Percentiles rank a stretch among this genome's conserved stretches.
phyloP scores from a whole-genome alignment of 2,113 vertebrate species.

The Butastur rufipennis region DNA sequence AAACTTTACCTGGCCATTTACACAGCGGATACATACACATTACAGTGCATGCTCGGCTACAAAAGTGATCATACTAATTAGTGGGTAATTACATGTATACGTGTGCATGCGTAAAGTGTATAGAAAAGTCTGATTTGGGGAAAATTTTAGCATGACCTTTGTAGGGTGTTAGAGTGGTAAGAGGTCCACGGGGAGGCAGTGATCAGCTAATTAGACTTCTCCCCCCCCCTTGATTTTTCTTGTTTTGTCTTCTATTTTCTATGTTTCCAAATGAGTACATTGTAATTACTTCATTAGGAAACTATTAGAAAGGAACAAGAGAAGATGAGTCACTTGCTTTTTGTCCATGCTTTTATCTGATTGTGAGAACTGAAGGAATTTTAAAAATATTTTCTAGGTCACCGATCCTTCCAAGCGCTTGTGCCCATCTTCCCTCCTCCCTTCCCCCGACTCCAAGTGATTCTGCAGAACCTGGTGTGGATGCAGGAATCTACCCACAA shows the following conservation, averaged over 20 bases:
- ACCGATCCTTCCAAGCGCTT: not conserved
- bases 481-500: not conserved
- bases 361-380: constrained; percentile 44
- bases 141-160: not conserved
- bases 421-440: not conserved
- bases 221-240: not conserved
- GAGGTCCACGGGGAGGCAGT: not conserved
- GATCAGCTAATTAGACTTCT: not conserved
- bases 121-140: not conserved
- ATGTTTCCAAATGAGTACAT: not conserved
- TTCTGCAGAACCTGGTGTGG: constrained; percentile 17
- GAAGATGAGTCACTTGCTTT: constrained; percentile 19
- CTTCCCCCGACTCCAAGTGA: not conserved
- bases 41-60: rapidly evolving
- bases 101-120: rapidly evolving
- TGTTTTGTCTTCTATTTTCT: not conserved
- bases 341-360: constrained; percentile 49
- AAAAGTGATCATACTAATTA: not conserved
- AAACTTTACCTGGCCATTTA: not conserved
- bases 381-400: constrained; percentile 56
- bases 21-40: not conserved
- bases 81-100: not conserved
- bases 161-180: not conserved
- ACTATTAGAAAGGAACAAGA: constrained; percentile 53
- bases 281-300: constrained; percentile 61